A percentile compares a stretch with the other conserved stretches of the same genome.
phyloP scores from a whole-genome alignment of 2,113 vertebrate species.

The Crotalus viridis region DNA sequence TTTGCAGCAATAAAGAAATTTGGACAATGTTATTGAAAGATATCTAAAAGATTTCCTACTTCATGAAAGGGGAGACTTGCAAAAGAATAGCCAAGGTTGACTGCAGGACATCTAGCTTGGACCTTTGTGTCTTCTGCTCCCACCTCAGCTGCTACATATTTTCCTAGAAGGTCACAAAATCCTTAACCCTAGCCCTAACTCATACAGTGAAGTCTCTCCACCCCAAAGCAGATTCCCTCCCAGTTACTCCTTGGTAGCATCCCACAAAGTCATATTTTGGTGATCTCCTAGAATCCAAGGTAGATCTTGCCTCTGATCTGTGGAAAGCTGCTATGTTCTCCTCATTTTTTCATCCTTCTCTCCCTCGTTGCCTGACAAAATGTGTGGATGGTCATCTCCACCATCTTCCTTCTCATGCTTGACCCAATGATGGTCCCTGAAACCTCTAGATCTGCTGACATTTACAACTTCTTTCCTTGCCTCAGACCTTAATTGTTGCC shows the following conservation, averaged over 20 bases:
- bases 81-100: too few relatives aligned
- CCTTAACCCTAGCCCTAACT: too few relatives aligned
- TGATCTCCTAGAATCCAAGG: too few relatives aligned
- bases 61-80: too few relatives aligned
- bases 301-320: too few relatives aligned
- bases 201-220: too few relatives aligned
- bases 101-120: too few relatives aligned
- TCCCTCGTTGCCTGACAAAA: background rate
- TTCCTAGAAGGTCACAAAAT: too few relatives aligned
- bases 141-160: background rate
- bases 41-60: background rate
- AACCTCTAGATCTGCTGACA: slow-evolving; percentile 23
- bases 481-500: background rate
- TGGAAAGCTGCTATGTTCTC: too few relatives aligned
- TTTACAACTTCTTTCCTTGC: background rate
- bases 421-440: background rate
- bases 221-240: too few relatives aligned
- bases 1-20: background rate
- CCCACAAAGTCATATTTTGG: too few relatives aligned
- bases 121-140: background rate
- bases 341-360: background rate
- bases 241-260: too few relatives aligned
- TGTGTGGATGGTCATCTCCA: background rate
- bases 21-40: background rate
- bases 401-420: background rate